Evolutionary conservation across 2,888 invertebrate species (phyloP).

Genomic region (Nomada fabriciana): DNA sequence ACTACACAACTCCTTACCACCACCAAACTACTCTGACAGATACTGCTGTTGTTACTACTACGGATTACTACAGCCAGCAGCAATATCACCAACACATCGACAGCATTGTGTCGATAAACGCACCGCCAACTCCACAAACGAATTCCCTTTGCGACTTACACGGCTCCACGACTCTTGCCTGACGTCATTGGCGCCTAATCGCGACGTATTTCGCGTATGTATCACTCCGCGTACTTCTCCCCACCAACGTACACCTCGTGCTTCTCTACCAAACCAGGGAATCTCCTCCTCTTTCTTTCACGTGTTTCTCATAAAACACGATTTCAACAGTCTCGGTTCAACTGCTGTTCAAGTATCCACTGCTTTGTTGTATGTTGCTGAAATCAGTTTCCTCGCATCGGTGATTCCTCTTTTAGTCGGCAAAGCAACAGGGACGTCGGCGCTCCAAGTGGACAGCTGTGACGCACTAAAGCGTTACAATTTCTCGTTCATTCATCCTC

Average conservation of each 20-base stretch:
- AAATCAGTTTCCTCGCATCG: conserved; percentile 17
- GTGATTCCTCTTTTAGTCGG: background rate
- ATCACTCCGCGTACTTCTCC: conserved; percentile 54
- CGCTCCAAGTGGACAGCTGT: conserved; percentile 11
- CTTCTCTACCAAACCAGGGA: conserved; percentile 1
- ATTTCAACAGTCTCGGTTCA: conserved; percentile 14
- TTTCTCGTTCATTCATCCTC: conserved; percentile 34
- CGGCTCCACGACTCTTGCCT: conserved; percentile 68
- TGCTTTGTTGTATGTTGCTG: background rate
- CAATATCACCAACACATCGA: conserved; percentile 45
- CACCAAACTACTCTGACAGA: conserved; percentile 36
- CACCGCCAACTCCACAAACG: conserved; percentile 55
- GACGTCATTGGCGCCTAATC: conserved; percentile 81
- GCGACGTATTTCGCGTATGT: conserved; percentile 63
- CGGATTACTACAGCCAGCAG: conserved; percentile 53
- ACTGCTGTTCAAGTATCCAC: conserved; percentile 13
- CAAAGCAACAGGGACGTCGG: background rate
- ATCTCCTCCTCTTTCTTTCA: background rate
- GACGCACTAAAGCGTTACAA: conserved; percentile 18
- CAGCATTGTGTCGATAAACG: conserved; percentile 58
- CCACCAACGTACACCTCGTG: conserved; percentile 33
- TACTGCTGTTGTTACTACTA: conserved; percentile 53
- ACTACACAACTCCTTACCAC: conserved; percentile 49
- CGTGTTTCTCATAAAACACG: background rate
- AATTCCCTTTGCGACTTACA: conserved; percentile 60